Evolutionary conservation across 2,113 vertebrate species (phyloP), one percentile per base, ranked within the genome.

Genomic region (Corynorhinus townsendii): DNA sequence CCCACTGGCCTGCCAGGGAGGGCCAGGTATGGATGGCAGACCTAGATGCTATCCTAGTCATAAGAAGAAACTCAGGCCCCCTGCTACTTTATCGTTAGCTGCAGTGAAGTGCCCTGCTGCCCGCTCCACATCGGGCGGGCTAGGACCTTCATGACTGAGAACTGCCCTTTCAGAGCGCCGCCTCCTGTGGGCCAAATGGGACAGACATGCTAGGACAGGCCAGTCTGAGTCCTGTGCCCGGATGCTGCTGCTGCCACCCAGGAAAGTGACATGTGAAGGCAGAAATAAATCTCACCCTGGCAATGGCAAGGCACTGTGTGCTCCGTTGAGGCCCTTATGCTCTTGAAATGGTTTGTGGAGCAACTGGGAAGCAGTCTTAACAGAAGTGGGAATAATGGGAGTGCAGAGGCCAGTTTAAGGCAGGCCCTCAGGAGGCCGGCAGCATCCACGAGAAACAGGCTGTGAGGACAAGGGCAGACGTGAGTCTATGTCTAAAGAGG

Each of bases 401-500:
- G n/a, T 2, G 4, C 7, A 45, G 54, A 15, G 49, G 59, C 5
- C 20, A 2, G 4, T 33, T 24, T 35, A 62, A 43, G 35, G 40
- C 40, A 19, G 40, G 47, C 30, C 19, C 30, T n/a, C 11, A 5
- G 47, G 90, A 80, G 35, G 43, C 52, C 5, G 12, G 12, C 30
- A 20, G 28, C 20, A 0, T n/a, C 7, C 1, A 0, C 14, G 91
- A 26, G 49, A 30, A 17, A 3, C 30, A 19, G 35, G n/a, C 38
- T 0, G 1, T 8, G 33, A 76, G 79, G 75, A 19, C 22, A 4
- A 2, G 35, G 69, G 40, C 45, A 17, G 82, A 35, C 1, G 0
- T 0, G 4, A 28, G 33, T 28, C 33, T n/a, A 0, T 20, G 1
- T 17, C 30, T n/a, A 0, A 54, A 38, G 19, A 38, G 19, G 9